Conservation (phyloP, 2,797 vertebrate genomes). For the Acropternis orthonyx region DNA sequence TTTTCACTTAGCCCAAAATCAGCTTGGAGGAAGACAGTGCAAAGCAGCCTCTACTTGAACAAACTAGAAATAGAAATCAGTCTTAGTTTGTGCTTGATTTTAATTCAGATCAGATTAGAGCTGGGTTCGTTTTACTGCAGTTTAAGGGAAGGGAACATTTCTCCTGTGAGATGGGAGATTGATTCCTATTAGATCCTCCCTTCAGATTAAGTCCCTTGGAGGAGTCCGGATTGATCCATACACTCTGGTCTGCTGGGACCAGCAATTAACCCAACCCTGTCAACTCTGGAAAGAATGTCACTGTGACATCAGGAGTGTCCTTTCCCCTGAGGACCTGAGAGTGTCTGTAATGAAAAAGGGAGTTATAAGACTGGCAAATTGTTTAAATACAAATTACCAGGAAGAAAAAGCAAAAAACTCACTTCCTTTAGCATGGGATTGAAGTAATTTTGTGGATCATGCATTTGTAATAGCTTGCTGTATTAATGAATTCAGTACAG, state of each 20-base stretch:
- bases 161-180: background rate
- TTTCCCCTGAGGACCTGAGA: background rate
- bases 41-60: background rate
- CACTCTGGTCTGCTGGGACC: background rate
- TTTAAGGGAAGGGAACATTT: background rate
- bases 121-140: background rate
- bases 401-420: background rate
- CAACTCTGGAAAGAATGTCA: background rate
- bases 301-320: background rate
- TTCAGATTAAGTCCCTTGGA: background rate
- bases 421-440: background rate
- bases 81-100: background rate
- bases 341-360: background rate
- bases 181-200: background rate
- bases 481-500: background rate
- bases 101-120: background rate
- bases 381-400: background rate
- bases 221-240: background rate
- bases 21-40: background rate
- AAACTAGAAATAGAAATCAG: background rate
- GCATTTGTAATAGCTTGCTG: background rate
- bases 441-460: background rate
- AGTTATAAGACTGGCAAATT: background rate
- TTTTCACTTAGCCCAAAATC: constrained; percentile 33
- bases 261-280: background rate